Evolutionary conservation across 2,113 vertebrate genomes (phyloP).

Genomic region (Himantopus leucocephalus): DNA sequence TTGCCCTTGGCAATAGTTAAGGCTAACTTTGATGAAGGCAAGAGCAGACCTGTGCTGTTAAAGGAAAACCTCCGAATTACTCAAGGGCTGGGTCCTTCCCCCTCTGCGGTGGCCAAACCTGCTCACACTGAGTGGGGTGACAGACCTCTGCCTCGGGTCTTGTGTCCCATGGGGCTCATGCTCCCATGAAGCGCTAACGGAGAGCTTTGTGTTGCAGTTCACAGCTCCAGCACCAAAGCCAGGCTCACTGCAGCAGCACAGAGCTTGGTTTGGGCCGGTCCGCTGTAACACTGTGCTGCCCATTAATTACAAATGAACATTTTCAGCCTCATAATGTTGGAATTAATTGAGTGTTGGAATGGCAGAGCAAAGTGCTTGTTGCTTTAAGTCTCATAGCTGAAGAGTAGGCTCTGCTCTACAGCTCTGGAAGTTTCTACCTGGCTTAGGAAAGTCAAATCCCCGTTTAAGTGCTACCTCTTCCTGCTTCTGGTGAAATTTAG

Average conservation of each 20-base stretch:
- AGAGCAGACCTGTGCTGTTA: not conserved
- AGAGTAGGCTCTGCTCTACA: not conserved
- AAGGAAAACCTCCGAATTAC: not conserved
- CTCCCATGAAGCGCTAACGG: not conserved
- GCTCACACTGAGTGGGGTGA: accelerated
- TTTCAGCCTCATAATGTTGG: not conserved
- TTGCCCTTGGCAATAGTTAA: not conserved
- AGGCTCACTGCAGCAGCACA: not conserved
- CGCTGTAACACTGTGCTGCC: not conserved
- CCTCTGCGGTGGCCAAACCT: not conserved
- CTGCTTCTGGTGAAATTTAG: not conserved
- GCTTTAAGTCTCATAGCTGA: not conserved
- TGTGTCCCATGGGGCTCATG: not conserved
- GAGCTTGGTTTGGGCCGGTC: not conserved
- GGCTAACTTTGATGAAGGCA: not conserved
- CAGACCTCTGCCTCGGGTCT: not conserved
- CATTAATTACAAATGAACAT: not conserved
- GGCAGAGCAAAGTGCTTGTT: not conserved
- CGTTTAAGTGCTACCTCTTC: not conserved
- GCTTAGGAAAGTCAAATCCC: not conserved
- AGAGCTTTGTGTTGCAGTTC: not conserved
- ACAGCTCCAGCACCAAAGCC: not conserved
- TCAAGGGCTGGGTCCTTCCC: not conserved
- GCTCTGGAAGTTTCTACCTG: not conserved
- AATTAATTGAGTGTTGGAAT: not conserved